Evolutionary conservation across 2,888 invertebrate genomes (phyloP), one percentile per base, ranked within the genome.

Genomic region (Homarus gammarus): DNA sequence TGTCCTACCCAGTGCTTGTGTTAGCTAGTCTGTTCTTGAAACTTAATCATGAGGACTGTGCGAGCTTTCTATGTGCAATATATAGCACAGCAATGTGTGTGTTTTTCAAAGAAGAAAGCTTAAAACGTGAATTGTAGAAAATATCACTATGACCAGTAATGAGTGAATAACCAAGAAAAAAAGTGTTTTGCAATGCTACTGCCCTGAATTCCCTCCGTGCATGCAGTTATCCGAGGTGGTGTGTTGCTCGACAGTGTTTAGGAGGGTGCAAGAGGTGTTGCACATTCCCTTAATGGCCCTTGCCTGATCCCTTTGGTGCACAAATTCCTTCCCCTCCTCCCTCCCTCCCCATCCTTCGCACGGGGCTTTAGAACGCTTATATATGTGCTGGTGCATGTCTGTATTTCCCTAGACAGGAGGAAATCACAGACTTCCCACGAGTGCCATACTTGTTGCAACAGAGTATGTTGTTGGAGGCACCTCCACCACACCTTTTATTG

Each of bases 201-300:
- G 27, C 49, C 49, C 49, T 70, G 49, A 33, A 83, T 44, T 72
- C 40, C 31, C 78, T 18, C 27, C 33, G 79, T 83, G 83, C 83
- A 83, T 83, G 83, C 27, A 75, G 36, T 83, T 72, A 38, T 68
- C 44, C 49, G 49, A 83, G 72, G 44, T 68, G 49, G 70, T 64
- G 51, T 83, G 82, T 83, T 83, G 82, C 70, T 70, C 70, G 70
- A 36, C 70, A 83, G 49, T 72, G 83, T 51, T 70, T 72, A 83
- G 38, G 72, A 83, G 72, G 49, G 33, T 27, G 49, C 51, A 3
- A 72, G 75, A 44, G 75, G 49, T 75, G 51, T 15, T 83, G 83
- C 70, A 51, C 83, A 36, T 27, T 72, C 51, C 73, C 72, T 36
- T 72, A 31, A 72, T 51, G 83, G 64, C 84, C 8, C 68, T 84